These are phyloP conservation scores for Parochlus steinenii DNA, from an alignment of 2,888 invertebrate species.

Conservation along the genomic window DNA sequence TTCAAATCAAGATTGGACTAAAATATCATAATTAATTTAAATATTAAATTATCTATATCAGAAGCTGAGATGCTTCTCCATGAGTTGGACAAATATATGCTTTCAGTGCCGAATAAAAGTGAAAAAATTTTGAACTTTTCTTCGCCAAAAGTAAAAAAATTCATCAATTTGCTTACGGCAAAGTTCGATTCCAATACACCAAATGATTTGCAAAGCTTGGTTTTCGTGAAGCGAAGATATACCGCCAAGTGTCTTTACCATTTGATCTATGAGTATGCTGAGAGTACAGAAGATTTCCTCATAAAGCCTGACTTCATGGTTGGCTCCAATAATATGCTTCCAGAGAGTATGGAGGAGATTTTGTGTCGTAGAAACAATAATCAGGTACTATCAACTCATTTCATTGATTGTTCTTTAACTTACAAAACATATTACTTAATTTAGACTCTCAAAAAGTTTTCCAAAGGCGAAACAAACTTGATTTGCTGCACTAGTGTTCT, in stretches of 20 bases:
- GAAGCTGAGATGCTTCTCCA: no score
- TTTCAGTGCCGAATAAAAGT: no score
- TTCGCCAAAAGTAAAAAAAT: slow-evolving; percentile 42
- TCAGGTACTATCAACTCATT: no score
- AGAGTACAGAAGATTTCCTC: slow-evolving; percentile 32
- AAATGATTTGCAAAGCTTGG: slow-evolving; percentile 23
- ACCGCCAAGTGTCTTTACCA: slow-evolving; percentile 61
- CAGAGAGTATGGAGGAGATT: slow-evolving; percentile 18
- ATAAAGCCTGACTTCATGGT: slow-evolving; percentile 55
- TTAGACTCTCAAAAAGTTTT: slow-evolving; percentile 38
- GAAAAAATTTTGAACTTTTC: slow-evolving; percentile 36
- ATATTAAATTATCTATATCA: no score
- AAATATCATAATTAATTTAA: no score
- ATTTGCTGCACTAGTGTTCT: slow-evolving; percentile 63
- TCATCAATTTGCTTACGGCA: slow-evolving; percentile 43
- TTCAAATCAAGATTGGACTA: no score
- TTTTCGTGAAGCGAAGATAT: slow-evolving; percentile 35
- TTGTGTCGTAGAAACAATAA: slow-evolving; percentile 1
- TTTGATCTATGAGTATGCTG: slow-evolving; percentile 37
- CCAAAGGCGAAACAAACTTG: slow-evolving; percentile 41
- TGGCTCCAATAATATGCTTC: slow-evolving; percentile 30
- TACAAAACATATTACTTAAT: no score
- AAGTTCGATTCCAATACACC: slow-evolving; percentile 29
- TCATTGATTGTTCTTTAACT: no score
- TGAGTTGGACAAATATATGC: no score